Base-by-base conservation (phyloP, 2,113 vertebrate genomes). In the Phocoena sinus region DNA sequence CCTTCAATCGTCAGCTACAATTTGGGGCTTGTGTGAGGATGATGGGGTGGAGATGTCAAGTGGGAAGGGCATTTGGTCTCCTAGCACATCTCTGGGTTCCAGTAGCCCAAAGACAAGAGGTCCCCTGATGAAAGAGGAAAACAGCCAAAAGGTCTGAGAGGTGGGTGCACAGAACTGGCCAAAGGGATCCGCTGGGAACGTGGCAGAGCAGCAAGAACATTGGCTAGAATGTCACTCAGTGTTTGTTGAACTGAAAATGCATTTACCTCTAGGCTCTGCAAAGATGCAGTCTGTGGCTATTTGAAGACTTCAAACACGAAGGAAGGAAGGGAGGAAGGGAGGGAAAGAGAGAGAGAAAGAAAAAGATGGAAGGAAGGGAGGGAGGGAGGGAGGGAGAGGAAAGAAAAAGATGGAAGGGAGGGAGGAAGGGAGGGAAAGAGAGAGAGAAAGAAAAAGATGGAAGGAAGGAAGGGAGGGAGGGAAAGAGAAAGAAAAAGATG, bases 1-100 rank as follows among this genome's bases (percentile, higher is more conserved):
- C 1, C 0, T 26, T 15, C 53, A 2, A 0, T 20, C 11, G 3
- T 11, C 3, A 3, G 25, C 33, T 18, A 0, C 3, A 2, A 1
- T 33, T 12, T 58, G 41, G n/a, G 44, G n/a, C 23, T 86, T 76
- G 18, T 5, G 2, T 1, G 2, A 21, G 4, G 21, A 3, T 4
- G 50, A 21, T 25, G 18, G n/a, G 41, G 4, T 47, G 41, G 41
- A 81, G 38, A 25, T 3, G 1, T 18, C 31, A 26, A 2, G 0
- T 1, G 17, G 21, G 25, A 41, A 60, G 68, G 31, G 5, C 31
- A 5, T 25, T 23, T 6, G 8, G 33, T 7, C 3, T 6, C 17
- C 2, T 3, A 0, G 2, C 5, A 2, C 1, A 0, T 85, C 71
- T 56, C 17, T 11, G 9, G 4, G n/a, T 15, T 28, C 28, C 7